A percentile compares a stretch with the other conserved stretches of the same genome.
phyloP scores from a whole-genome alignment of 1,140 invertebrate genomes.

The Reticulitermes speratus region DNA sequence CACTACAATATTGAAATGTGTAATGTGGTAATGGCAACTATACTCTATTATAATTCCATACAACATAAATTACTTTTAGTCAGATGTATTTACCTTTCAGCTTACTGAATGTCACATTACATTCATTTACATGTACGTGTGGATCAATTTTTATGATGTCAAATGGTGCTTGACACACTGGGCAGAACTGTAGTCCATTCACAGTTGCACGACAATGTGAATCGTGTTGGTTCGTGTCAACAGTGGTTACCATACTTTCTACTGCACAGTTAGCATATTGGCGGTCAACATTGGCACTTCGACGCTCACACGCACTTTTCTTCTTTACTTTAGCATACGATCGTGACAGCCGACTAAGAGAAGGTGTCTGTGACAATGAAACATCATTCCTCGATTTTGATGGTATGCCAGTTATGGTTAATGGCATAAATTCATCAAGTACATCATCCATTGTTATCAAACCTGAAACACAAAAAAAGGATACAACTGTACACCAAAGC shows the following conservation, averaged over 20 bases:
- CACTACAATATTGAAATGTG: too few species aligned
- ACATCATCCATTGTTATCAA: neutral
- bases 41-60: too few species aligned
- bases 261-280: neutral
- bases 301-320: neutral
- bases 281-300: neutral
- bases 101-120: neutral
- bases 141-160: conserved; percentile 18
- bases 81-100: conserved; percentile 19
- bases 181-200: conserved; percentile 4
- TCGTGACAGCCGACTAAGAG: neutral
- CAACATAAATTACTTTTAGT: too few species aligned
- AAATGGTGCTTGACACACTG: conserved; percentile 6
- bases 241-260: neutral
- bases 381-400: neutral
- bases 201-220: neutral
- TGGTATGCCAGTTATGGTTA: neutral
- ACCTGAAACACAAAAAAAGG: neutral
- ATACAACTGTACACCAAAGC: too few species aligned
- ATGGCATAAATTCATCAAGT: neutral
- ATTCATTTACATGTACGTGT: conserved; percentile 3
- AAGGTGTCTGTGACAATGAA: neutral
- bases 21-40: too few species aligned
- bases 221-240: neutral
- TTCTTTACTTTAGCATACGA: neutral